Evolutionary conservation across 2,113 vertebrate species (phyloP).

Genomic region (Engraulis encrasicolus): DNA sequence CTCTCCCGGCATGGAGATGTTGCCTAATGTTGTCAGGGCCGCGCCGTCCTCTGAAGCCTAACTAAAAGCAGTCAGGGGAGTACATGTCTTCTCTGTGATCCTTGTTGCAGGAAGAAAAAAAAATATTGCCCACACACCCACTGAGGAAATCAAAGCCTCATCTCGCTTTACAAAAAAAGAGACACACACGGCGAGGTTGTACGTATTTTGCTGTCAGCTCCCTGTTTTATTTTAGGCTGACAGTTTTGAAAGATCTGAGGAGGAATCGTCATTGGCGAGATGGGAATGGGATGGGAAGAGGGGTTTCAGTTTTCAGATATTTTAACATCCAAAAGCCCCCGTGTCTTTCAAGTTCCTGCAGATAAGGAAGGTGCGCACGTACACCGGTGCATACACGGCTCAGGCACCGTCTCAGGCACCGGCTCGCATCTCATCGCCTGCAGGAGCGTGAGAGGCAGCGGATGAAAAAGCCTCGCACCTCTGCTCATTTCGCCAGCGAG

Average conservation of each 20-base stretch:
- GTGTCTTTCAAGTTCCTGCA: slow-evolving; percentile 5
- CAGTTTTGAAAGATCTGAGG: slow-evolving; percentile 10
- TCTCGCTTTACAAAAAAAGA: slow-evolving; percentile 5
- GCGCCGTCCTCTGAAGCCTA: background rate
- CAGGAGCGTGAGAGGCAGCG: background rate
- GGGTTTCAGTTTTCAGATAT: slow-evolving; percentile 3
- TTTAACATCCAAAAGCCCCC: slow-evolving; percentile 15
- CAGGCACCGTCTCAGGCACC: background rate
- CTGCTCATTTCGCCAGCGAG: background rate
- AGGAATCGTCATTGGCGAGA: too few relatives aligned
- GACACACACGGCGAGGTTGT: background rate
- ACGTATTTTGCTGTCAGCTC: slow-evolving; percentile 4
- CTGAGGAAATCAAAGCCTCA: background rate
- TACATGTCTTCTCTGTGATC: slow-evolving; percentile 9
- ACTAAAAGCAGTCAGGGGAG: background rate
- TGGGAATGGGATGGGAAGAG: too few relatives aligned
- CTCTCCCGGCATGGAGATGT: background rate
- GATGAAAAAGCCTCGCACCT: background rate
- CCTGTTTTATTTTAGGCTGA: slow-evolving; percentile 15
- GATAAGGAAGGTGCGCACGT: too few relatives aligned
- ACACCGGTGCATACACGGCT: too few relatives aligned
- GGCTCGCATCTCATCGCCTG: background rate
- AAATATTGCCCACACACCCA: background rate
- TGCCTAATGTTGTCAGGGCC: background rate
- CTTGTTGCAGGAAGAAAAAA: too few relatives aligned